These are phyloP conservation scores for Pantala flavescens DNA, from an alignment of 1,140 invertebrate species.

Conservation along the genomic window DNA sequence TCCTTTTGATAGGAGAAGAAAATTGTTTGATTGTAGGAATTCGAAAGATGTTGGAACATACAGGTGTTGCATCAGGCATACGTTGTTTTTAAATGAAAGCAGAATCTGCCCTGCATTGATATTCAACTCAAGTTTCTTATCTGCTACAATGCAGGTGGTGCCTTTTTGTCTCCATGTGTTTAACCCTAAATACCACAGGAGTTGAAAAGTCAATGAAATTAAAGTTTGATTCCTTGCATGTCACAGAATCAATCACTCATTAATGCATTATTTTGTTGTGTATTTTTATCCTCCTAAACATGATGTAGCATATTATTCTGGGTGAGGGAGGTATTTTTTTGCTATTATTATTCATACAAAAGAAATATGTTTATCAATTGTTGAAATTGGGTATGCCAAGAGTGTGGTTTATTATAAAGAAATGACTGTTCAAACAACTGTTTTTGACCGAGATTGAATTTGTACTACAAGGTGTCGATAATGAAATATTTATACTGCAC, in stretches of 20 bases:
- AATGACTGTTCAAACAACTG: not conserved
- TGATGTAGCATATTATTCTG: conserved; percentile 6
- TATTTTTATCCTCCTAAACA: conserved; percentile 1
- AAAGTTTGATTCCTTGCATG: not conserved
- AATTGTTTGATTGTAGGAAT: not conserved
- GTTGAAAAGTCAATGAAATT: not conserved
- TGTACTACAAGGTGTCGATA: not conserved
- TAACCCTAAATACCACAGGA: not conserved
- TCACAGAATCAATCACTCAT: not conserved
- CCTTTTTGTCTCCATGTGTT: conserved; percentile 1
- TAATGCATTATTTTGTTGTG: not conserved
- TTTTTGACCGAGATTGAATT: not conserved
- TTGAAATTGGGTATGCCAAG: conserved; percentile 5
- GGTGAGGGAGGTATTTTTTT: conserved; percentile 7
- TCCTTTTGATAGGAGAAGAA: conserved; percentile 4
- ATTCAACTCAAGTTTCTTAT: not conserved
- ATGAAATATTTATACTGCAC: conserved; percentile 10
- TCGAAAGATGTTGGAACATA: not conserved
- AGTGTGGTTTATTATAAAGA: not conserved
- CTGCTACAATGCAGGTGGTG: not conserved
- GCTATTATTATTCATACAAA: not conserved
- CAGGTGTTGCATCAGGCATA: not conserved
- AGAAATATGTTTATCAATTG: conserved; percentile 6
- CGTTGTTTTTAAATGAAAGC: not conserved
- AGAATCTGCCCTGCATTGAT: not conserved